phyloP scores from a whole-genome alignment of 1,140 invertebrate genomes.

The Trinorchestia longiramus region DNA sequence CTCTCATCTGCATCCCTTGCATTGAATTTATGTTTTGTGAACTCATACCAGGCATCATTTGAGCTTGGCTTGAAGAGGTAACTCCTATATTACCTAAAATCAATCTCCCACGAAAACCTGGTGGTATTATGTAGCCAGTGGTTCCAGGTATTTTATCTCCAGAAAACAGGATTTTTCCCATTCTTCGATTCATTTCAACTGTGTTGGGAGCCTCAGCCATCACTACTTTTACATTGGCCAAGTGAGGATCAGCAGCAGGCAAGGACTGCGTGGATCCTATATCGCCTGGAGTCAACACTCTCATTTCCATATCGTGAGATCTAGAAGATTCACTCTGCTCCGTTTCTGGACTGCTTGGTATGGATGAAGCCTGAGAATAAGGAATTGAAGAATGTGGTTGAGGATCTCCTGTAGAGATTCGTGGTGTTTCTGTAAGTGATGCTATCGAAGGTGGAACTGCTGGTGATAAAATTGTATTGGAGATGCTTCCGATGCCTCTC shows the following conservation, averaged over 20 bases:
- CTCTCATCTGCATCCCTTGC: slow-evolving; percentile 14
- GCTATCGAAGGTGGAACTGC: neutral
- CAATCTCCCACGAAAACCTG: slow-evolving; percentile 62
- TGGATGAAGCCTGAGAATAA: neutral
- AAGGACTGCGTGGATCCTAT: slow-evolving; percentile 56
- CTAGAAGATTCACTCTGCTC: neutral
- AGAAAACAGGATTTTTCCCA: slow-evolving; percentile 55
- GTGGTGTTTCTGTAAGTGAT: neutral
- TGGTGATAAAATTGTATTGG: neutral
- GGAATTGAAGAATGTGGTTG: neutral
- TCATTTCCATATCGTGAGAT: neutral
- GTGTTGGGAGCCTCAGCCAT: slow-evolving; percentile 42
- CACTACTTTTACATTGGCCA: slow-evolving; percentile 60
- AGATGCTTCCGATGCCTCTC: slow-evolving; percentile 10
- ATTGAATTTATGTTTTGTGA: neutral
- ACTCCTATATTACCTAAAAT: slow-evolving; percentile 56
- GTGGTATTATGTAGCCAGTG: slow-evolving; percentile 60
- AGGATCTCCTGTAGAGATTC: neutral
- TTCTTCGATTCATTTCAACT: slow-evolving; percentile 30
- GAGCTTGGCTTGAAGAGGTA: slow-evolving; percentile 29
- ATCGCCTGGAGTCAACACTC: slow-evolving; percentile 55
- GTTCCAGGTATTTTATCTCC: slow-evolving; percentile 64
- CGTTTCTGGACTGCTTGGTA: neutral
- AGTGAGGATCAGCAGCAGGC: slow-evolving; percentile 31
- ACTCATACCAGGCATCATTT: slow-evolving; percentile 26